Conservation (phyloP, 2,797 vertebrate genomes). For the Eulemur rubriventer region DNA sequence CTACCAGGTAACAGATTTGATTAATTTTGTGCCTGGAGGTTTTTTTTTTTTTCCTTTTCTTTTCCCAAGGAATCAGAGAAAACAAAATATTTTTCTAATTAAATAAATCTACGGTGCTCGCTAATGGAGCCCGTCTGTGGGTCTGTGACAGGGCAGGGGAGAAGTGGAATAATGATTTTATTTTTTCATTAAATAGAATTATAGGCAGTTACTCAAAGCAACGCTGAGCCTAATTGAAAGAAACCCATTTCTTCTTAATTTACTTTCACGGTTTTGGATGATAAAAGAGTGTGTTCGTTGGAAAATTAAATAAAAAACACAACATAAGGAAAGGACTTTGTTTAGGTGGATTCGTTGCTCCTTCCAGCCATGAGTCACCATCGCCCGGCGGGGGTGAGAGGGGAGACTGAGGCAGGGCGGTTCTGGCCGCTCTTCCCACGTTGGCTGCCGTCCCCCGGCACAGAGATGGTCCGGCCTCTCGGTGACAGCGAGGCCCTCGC, state of each 20-base stretch:
- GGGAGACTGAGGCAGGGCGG: not conserved
- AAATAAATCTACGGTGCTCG: slow-evolving; percentile 88
- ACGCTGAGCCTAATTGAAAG: slow-evolving; percentile 90
- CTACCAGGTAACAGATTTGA: slow-evolving; percentile 87
- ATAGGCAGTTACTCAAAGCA: slow-evolving; percentile 91
- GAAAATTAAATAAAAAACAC: slow-evolving; percentile 89
- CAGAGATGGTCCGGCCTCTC: accelerated
- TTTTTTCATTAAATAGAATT: slow-evolving; percentile 93
- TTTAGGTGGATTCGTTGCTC: not conserved
- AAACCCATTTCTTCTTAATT: slow-evolving; percentile 91
- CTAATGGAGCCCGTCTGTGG: slow-evolving; percentile 87
- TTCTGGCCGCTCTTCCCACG: accelerated
- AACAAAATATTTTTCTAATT: slow-evolving; percentile 92
- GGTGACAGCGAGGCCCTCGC: accelerated
- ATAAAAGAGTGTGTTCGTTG: slow-evolving; percentile 86
- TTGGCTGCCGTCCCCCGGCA: accelerated
- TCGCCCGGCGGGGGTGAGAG: slow-evolving; percentile 75
- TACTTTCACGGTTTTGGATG: slow-evolving; percentile 90
- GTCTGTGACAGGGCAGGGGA: slow-evolving; percentile 84
- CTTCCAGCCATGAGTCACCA: slow-evolving; percentile 8
- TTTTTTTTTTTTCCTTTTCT: slow-evolving; percentile 63
- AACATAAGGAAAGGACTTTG: slow-evolving; percentile 68
- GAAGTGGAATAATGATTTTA: slow-evolving; percentile 90
- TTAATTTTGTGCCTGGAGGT: slow-evolving; percentile 88
- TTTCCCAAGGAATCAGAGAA: slow-evolving; percentile 83